Base-by-base conservation (phyloP, 2,797 vertebrate species). In the Arremon brunneinucha region DNA sequence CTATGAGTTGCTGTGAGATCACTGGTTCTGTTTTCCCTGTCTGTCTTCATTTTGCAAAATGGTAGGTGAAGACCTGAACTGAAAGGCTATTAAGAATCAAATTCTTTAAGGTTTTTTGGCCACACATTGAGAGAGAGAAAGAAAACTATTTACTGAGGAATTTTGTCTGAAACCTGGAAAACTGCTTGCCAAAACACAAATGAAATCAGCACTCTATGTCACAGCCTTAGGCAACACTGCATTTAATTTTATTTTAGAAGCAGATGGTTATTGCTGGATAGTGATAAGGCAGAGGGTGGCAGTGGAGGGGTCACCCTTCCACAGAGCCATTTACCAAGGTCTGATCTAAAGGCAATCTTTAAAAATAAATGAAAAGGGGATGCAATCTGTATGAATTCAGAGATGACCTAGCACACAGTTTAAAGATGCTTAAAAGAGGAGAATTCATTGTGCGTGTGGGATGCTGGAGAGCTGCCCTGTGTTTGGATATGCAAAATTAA, bases 401-500 rank as follows among this genome's bases (percentile, higher is more conserved):
- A 83, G 62, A 78, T 87, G 60, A 87, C 62, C 53, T 89, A 93
- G 75, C 46, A 68, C 37, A 82, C 57, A n/a, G 26, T 75, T 95
- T 92, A 89, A 74, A 83, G 65, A 64, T 86, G 59, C 89, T 92
- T 91, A 86, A 88, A 86, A 92, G 43, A 64, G 30, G 62, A 93
- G 57, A 78, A 69, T 78, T 94, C 57, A 43, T 35, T 63, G 64
- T 65, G 72, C 55, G 46, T 70, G 72, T 11, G 71, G 32, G 69
- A 85, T 91, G 63, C 69, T 93, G 89, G 89, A 93, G 70, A 91
- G n/a, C 19, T 91, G 62, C 80, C 87, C 39, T 82, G 16, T 94
- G 44, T 88, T 90, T 88, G 67, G 82, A 60, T 88, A 86, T 94
- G 76, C 67, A 93, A 82, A 96, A 93, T 72, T 70, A 93, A 91